Conservation (phyloP, 2,113 vertebrate genomes). For the Tor tambroides region DNA sequence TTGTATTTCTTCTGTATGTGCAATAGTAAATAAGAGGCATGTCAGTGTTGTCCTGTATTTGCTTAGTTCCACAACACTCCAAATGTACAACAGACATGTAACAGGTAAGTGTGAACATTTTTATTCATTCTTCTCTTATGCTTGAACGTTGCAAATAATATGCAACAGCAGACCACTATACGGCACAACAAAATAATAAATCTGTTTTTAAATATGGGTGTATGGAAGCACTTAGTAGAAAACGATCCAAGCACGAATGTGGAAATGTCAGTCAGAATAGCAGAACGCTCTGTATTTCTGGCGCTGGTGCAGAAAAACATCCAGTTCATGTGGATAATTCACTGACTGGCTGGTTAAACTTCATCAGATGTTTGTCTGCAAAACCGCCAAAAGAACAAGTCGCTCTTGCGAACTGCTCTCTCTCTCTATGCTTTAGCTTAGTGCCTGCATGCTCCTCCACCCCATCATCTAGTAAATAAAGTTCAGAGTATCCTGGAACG, state of each 20-base stretch:
- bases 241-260: neutral
- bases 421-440: neutral
- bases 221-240: neutral
- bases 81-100: neutral
- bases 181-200: neutral
- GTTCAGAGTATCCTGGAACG: conserved; percentile 55
- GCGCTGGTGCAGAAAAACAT: neutral
- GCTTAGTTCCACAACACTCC: neutral
- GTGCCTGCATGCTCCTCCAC: neutral
- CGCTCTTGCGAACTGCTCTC: neutral
- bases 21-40: neutral
- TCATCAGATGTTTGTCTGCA: neutral
- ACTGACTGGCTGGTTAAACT: neutral
- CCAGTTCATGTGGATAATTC: neutral
- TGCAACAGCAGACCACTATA: neutral
- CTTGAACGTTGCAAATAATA: neutral
- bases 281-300: conserved; percentile 16
- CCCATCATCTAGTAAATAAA: conserved; percentile 43
- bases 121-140: neutral
- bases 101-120: neutral
- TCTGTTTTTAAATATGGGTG: neutral
- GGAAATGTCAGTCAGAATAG: neutral
- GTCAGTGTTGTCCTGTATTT: neutral
- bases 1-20: neutral
- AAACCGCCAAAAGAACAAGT: neutral